Base-by-base conservation (phyloP, 1,140 invertebrate genomes). In the Dysdera silvatica region DNA sequence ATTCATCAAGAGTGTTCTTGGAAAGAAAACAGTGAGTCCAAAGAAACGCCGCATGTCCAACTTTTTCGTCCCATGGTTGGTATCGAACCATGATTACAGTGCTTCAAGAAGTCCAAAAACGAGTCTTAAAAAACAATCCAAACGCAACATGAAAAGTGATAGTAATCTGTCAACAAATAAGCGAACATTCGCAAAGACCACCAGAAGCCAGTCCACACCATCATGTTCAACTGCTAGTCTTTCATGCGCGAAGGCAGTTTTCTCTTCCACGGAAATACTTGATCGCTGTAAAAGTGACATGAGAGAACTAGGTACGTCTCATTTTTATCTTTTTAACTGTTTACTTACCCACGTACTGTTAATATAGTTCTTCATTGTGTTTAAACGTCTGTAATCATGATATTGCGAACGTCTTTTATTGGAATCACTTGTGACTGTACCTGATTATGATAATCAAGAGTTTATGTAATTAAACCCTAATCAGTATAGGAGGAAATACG, bases 61-160 rank as follows among this genome's bases (percentile, higher is more conserved):
- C 8, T 63, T 63, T 24, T 63, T 63, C 56, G 61, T 63, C 3
- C 61, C 61, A 4, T 63, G 61, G 61, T 26, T 63, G 4, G 61
- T 49, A 2, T 48, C 43, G 4, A 56, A 37, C 54, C 26, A 32
- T 47, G 52, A 55, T 40, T 63, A 56, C 28, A 29, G 43, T 31
- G 28, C 51, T 8, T 28, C 47, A 29, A 54, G 49, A 35, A 54
- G 20, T 33, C 40, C 37, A 6, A 61, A 61, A 48, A 28, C 4
- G 0, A 24, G 16, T 16, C 20, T 28, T 7, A 45, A 63, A 14
- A 61, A 53, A 10, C 49, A 61, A n/a, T n/a, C n/a, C n/a, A n/a
- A n/a, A n/a, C n/a, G n/a, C n/a, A n/a, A n/a, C n/a, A n/a, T n/a
- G n/a, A n/a, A n/a, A 26, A 47, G 10, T 37, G 23, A 23, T 18